Evolutionary conservation across 2,797 vertebrate genomes (phyloP).

Genomic region (Leuciscus waleckii): DNA sequence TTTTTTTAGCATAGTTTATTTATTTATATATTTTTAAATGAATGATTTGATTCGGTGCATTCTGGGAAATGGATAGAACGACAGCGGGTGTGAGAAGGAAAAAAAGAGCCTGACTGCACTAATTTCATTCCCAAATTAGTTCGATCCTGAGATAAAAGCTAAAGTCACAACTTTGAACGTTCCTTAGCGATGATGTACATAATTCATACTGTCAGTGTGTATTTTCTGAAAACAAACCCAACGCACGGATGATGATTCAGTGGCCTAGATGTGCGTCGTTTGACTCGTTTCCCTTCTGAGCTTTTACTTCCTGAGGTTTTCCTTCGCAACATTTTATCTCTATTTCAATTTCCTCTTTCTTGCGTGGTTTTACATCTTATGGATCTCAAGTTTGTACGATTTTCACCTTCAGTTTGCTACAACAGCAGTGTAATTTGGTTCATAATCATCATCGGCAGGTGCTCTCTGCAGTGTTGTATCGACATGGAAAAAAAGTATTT

Average conservation of each 20-base stretch:
- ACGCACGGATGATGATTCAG: slow-evolving; percentile 73
- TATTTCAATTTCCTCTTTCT: slow-evolving; percentile 54
- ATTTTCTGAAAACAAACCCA: slow-evolving; percentile 55
- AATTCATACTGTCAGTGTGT: slow-evolving; percentile 76
- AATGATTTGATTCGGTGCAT: slow-evolving; percentile 61
- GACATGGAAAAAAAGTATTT: not conserved
- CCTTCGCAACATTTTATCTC: slow-evolving; percentile 55
- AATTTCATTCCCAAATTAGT: slow-evolving; percentile 80
- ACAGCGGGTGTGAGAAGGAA: slow-evolving; percentile 32
- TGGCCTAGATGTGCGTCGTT: slow-evolving; percentile 73
- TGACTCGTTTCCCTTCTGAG: slow-evolving; percentile 53
- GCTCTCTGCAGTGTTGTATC: not conserved
- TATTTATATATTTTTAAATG: slow-evolving; percentile 32
- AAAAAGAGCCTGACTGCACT: slow-evolving; percentile 58
- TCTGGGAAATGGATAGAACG: slow-evolving; percentile 58
- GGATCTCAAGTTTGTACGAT: not conserved
- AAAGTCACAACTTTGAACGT: slow-evolving; percentile 72
- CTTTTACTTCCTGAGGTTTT: slow-evolving; percentile 67
- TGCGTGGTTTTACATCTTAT: not conserved
- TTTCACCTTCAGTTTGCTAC: not conserved
- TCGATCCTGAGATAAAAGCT: slow-evolving; percentile 73
- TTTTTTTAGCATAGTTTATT: slow-evolving; percentile 23
- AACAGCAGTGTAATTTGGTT: not conserved
- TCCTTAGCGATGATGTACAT: slow-evolving; percentile 72
- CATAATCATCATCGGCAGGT: not conserved